These are phyloP conservation scores for Taenaris catops DNA, from an alignment of 2,888 invertebrate genomes.

Conservation along the genomic window DNA sequence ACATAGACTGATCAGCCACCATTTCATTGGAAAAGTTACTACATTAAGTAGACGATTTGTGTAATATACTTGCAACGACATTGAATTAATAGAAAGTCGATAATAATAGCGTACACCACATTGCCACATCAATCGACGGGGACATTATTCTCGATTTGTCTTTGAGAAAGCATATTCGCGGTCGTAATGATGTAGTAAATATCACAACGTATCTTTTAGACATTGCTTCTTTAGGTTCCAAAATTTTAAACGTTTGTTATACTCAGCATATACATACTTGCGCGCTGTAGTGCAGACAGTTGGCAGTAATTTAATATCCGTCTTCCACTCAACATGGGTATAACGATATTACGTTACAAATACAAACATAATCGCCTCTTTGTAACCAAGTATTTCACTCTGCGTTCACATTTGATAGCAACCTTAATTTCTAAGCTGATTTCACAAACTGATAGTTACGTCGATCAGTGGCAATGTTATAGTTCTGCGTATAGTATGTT, in stretches of 20 bases:
- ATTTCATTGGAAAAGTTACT: background rate
- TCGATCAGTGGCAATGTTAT: constrained; percentile 1
- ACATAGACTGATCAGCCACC: constrained; percentile 1
- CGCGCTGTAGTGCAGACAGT: constrained; percentile 18
- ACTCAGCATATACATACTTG: too few relatives aligned
- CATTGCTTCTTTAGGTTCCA: background rate
- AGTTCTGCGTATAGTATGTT: constrained; percentile 5
- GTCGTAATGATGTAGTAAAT: constrained; percentile 1
- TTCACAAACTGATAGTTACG: background rate
- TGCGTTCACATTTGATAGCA: constrained; percentile 1
- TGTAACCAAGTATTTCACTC: constrained; percentile 11
- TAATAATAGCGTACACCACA: constrained; percentile 1
- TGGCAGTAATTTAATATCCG: constrained; percentile 16
- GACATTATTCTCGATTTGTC: constrained; percentile 2
- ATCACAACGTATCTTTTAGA: background rate
- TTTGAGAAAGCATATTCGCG: background rate
- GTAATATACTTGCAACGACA: background rate
- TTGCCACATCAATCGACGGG: constrained; percentile 8
- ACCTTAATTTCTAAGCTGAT: background rate
- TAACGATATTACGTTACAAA: constrained; percentile 17
- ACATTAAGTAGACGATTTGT: background rate
- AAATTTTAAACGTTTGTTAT: too few relatives aligned
- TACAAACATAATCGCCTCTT: constrained; percentile 16
- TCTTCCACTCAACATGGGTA: constrained; percentile 17
- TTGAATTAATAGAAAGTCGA: constrained; percentile 6